phyloP scores from a whole-genome alignment of 2,888 invertebrate genomes.

The Sminthurides aquaticus region DNA sequence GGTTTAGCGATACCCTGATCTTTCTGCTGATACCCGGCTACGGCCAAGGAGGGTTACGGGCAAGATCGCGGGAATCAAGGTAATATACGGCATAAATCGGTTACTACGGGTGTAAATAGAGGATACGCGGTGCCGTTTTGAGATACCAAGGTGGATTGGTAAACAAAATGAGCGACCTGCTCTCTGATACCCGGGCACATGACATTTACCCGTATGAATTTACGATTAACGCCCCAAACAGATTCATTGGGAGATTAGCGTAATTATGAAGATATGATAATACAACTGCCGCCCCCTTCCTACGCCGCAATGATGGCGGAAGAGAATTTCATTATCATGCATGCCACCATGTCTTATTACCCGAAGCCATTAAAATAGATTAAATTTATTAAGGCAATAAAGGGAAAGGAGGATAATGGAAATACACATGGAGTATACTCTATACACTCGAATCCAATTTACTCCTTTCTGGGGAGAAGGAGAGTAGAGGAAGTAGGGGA shows the following conservation, averaged over 20 bases:
- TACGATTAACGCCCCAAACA: background rate
- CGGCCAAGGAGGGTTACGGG: too few species aligned
- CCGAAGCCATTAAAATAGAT: slow-evolving; percentile 4
- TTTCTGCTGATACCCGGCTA: too few species aligned
- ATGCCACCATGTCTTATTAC: background rate
- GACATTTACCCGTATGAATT: background rate
- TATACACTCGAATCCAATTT: background rate
- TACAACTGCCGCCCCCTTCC: background rate
- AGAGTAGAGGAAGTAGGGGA: too few species aligned
- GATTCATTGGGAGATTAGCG: too few species aligned
- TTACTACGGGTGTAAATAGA: too few species aligned
- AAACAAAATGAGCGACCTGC: too few species aligned
- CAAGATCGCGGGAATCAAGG: too few species aligned
- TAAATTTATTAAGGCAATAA: slow-evolving; percentile 7
- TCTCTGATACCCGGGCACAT: background rate
- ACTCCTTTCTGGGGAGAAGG: too few species aligned
- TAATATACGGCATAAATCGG: too few species aligned
- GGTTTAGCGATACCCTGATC: too few species aligned
- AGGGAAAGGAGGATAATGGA: background rate
- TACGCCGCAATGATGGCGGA: background rate
- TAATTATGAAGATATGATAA: slow-evolving; percentile 9
- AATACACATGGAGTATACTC: background rate
- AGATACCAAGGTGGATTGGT: too few species aligned
- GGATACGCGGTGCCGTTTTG: too few species aligned
- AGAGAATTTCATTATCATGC: background rate